Evolutionary conservation across 2,113 vertebrate genomes (phyloP), one percentile per base, ranked within the genome.

Genomic region (Synchiropus splendidus): DNA sequence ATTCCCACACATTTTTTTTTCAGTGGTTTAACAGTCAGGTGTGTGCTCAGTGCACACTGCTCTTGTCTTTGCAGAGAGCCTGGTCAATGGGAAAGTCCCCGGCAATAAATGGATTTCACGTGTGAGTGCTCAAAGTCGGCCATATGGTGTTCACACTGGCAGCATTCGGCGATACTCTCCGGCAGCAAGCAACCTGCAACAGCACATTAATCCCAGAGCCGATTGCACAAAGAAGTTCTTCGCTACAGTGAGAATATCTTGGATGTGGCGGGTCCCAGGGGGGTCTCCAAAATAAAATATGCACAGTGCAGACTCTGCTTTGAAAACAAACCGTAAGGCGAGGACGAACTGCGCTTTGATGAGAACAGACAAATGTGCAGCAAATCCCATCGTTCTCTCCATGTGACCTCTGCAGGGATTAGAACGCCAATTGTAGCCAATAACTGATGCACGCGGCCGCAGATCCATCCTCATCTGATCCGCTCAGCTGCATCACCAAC

Each of bases 381-480:
- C 58, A 69, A 58, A 67, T 52, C 50, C 42, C 42, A 67, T 77
- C 42, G 58, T 42, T 48, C 58, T 72, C 52, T 50, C 58, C 9
- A 12, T 50, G 30, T 35, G 59, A 51, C 52, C 54, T 56, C 67
- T 48, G 50, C 55, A 37, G 56, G 62, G 61, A 75, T 74, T 75
- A 61, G 58, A 51, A 62, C 58, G 54, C 36, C 53, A 53, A 61
- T 48, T 71, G 59, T 16, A 47, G 58, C 36, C 52, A 50, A 39
- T 43, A 41, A 31, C 34, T 44, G 62, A 63, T 18, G 35, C 55
- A 46, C 53, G 52, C 13, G 42, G 56, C 10, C 51, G 57, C 41
- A 42, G 47, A 57, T 54, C 33, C 54, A 47, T 43, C 53, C 51
- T 51, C 51, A 57, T 58, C 44, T 6, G 50, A 42, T 54, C 41